Conservation (phyloP, 2,113 vertebrate species). For the Oxygymnocypris stewartii region DNA sequence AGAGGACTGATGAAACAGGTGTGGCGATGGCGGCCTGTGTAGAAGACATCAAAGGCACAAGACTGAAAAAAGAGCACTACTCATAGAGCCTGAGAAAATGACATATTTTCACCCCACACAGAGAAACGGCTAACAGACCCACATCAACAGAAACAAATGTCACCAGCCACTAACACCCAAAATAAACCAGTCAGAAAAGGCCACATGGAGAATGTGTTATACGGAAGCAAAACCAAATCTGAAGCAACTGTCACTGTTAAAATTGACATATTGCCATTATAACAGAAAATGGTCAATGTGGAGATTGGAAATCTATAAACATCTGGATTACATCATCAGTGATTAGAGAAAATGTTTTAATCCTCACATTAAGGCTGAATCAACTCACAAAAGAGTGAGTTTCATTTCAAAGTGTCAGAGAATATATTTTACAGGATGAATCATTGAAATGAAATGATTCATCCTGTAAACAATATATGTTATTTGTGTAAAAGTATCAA, state of each 20-base stretch:
- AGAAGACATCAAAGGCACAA: constrained; percentile 41
- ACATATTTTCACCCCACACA: constrained; percentile 28
- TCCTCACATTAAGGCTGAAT: constrained; percentile 16
- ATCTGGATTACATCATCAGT: constrained; percentile 15
- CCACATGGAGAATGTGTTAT: background rate
- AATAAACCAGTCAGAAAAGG: background rate
- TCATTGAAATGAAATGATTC: background rate
- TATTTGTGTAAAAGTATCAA: background rate
- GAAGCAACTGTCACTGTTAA: background rate
- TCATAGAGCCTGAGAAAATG: constrained; percentile 25
- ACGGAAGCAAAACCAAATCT: constrained; percentile 1
- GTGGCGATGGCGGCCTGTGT: background rate
- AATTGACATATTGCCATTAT: background rate
- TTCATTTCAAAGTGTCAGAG: constrained; percentile 10
- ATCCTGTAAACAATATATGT: background rate
- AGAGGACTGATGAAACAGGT: constrained; percentile 22
- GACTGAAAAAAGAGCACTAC: background rate
- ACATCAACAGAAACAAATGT: constrained; percentile 28
- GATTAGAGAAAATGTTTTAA: background rate
- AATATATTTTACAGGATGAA: background rate
- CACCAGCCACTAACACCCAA: constrained; percentile 24
- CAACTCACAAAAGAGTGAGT: constrained; percentile 4
- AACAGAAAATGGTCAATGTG: background rate
- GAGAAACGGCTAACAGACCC: background rate
- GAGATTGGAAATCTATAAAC: background rate